A percentile compares a stretch with the other conserved stretches of the same genome.
Evolutionary conservation across 2,888 invertebrate species (phyloP).

Genomic region (Arctia plantaginis): DNA sequence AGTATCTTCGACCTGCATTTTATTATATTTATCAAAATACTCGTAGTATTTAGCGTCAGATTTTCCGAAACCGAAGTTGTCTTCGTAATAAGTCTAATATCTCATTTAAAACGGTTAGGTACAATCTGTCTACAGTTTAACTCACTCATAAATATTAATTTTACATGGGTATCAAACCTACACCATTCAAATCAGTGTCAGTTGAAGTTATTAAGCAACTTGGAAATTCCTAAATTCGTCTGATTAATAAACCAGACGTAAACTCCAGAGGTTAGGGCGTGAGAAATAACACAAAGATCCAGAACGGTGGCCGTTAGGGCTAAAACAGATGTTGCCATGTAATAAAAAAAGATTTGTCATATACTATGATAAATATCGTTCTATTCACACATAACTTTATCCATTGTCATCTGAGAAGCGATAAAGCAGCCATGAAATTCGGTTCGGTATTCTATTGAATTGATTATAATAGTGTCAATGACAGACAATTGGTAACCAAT

Average conservation of each 20-base stretch:
- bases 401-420: neutral
- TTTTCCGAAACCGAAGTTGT: no score
- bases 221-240: neutral
- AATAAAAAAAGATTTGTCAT: neutral
- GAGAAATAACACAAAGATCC: neutral
- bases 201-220: neutral
- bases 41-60: no score
- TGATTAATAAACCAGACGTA: neutral
- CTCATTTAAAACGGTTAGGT: neutral
- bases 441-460: neutral
- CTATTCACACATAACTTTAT: neutral
- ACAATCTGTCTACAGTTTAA: neutral
- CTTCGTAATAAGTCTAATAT: neutral
- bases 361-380: neutral
- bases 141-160: neutral
- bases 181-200: neutral
- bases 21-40: no score
- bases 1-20: no score
- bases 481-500: slow-evolving; percentile 8
- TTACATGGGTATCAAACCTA: neutral
- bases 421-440: neutral
- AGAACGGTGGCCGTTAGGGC: neutral
- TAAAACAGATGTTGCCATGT: neutral
- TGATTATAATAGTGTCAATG: slow-evolving; percentile 1
- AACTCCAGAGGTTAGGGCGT: neutral